phyloP scores from a whole-genome alignment of 1,140 invertebrate species.

The Pinna nobilis region DNA sequence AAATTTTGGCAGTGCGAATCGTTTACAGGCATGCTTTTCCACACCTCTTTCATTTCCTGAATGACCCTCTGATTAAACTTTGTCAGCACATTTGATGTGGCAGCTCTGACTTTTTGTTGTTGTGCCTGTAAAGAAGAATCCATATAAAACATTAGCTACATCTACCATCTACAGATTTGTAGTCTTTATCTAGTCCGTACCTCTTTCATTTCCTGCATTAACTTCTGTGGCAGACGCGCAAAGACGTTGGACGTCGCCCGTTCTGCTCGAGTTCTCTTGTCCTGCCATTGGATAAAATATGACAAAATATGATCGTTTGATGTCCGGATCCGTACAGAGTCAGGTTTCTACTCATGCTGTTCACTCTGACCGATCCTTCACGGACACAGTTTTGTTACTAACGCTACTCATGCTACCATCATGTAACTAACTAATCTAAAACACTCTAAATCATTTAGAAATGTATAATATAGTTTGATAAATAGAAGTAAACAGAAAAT shows the following conservation, averaged over 20 bases:
- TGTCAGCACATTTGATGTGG: conserved; percentile 73
- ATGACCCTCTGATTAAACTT: conserved; percentile 73
- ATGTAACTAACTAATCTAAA: no score
- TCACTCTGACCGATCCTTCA: no score
- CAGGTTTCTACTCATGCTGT: no score
- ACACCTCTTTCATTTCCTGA: conserved; percentile 87
- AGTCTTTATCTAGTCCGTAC: conserved; percentile 60
- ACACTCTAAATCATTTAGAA: no score
- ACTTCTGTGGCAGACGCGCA: conserved; percentile 69
- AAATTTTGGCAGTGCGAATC: conserved; percentile 37
- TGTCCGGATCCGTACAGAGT: no score
- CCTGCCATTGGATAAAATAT: conserved; percentile 27
- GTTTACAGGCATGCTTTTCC: conserved; percentile 41
- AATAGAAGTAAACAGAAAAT: no score
- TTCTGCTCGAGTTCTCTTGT: conserved; percentile 58
- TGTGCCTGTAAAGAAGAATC: conserved; percentile 63
- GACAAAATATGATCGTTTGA: no score
- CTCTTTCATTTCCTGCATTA: conserved; percentile 87
- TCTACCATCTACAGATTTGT: conserved; percentile 24
- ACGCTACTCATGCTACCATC: no score
- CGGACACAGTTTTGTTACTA: no score
- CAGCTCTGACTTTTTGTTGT: conserved; percentile 68
- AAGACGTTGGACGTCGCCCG: conserved; percentile 73
- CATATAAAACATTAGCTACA: conserved; percentile 47
- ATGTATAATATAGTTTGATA: no score